These are phyloP conservation scores for Etheostoma nigrum DNA, from an alignment of 2,797 vertebrate species.

Conservation along the genomic window DNA sequence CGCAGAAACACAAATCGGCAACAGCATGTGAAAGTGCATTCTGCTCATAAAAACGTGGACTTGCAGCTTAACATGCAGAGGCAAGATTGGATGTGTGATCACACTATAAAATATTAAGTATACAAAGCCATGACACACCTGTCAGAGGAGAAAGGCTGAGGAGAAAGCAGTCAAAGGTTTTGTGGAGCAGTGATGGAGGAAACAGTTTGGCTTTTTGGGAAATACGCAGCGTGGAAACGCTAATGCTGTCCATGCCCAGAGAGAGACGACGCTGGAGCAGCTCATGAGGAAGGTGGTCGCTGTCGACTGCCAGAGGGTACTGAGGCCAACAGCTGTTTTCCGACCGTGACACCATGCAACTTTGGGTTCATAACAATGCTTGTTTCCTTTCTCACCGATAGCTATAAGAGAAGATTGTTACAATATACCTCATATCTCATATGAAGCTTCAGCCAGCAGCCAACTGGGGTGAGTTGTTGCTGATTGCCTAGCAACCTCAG, in stretches of 20 bases:
- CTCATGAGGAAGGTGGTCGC: too few relatives aligned
- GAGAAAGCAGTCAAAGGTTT: neutral
- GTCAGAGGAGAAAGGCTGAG: slow-evolving; percentile 8
- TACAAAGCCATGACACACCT: slow-evolving; percentile 22
- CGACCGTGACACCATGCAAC: too few relatives aligned
- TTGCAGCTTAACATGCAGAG: slow-evolving; percentile 16
- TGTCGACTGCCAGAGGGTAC: too few relatives aligned
- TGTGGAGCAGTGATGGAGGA: neutral
- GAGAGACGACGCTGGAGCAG: too few relatives aligned
- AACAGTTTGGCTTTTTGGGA: slow-evolving; percentile 1
- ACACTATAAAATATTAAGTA: slow-evolving; percentile 56
- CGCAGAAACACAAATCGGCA: neutral
- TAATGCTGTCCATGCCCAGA: too few relatives aligned
- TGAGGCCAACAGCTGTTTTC: too few relatives aligned
- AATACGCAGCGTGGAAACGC: too few relatives aligned
- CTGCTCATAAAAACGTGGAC: neutral
- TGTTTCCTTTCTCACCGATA: neutral
- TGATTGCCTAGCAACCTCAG: slow-evolving; percentile 6
- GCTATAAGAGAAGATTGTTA: neutral
- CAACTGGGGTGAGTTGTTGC: neutral
- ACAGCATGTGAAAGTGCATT: neutral
- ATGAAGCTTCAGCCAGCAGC: slow-evolving; percentile 2
- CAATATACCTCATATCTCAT: neutral
- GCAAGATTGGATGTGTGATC: slow-evolving; percentile 43
- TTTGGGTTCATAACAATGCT: neutral